These are phyloP conservation scores for Erythrolamprus reginae DNA, from an alignment of 2,113 vertebrate genomes.

Conservation along the genomic window DNA sequence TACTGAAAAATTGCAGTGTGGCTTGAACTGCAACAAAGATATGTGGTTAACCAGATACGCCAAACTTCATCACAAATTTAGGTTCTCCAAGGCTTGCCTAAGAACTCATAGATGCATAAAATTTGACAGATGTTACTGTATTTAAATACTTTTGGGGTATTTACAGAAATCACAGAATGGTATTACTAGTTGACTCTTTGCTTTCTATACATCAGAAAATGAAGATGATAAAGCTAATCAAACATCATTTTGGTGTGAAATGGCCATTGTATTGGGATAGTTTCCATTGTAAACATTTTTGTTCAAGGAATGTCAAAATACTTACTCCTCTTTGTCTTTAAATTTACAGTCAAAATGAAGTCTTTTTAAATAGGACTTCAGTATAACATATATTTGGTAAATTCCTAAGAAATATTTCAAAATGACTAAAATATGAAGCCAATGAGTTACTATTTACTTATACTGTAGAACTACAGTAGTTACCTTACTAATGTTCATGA, in stretches of 20 bases:
- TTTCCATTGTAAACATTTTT: neutral
- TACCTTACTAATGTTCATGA: constrained; percentile 43
- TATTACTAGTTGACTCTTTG: neutral
- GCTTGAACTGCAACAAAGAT: neutral
- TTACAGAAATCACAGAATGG: neutral
- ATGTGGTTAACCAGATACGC: neutral
- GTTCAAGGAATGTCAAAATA: neutral
- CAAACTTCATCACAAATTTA: neutral
- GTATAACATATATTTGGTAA: neutral
- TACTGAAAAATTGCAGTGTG: neutral
- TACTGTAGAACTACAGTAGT: constrained; percentile 25
- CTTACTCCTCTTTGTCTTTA: neutral
- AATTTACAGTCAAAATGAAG: neutral
- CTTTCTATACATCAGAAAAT: neutral
- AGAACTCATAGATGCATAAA: neutral
- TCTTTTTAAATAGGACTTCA: neutral
- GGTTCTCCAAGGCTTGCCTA: neutral
- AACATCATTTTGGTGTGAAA: neutral
- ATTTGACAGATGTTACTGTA: neutral
- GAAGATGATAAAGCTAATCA: neutral
- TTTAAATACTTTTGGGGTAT: neutral
- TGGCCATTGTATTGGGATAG: neutral
- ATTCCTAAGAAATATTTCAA: constrained; percentile 12
- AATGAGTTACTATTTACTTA: constrained; percentile 39
- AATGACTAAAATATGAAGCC: constrained; percentile 41